Percentiles rank a stretch among this genome's conserved stretches.
Conservation (phyloP, 2,113 vertebrate species). For the Tychaedon coryphoeus region DNA sequence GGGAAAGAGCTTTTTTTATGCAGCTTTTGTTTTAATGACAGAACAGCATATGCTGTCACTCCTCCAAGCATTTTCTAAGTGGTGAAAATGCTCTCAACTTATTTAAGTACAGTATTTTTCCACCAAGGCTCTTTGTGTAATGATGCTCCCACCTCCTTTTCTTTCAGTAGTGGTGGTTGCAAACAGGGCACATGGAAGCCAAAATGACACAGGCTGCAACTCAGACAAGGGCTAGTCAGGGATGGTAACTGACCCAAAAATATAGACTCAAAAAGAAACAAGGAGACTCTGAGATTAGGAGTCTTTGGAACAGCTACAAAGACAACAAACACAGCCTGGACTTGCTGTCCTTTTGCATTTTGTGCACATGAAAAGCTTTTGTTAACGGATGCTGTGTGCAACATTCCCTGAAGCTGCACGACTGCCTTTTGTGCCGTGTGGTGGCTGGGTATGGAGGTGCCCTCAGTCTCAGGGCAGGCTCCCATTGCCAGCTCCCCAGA, state of each 20-base stretch:
- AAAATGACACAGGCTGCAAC: background rate
- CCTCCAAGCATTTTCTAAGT: conserved; percentile 22
- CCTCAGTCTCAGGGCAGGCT: background rate
- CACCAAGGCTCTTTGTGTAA: background rate
- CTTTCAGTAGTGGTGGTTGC: background rate
- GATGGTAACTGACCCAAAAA: background rate
- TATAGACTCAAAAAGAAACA: background rate
- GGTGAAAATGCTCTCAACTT: conserved; percentile 26
- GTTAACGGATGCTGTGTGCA: background rate
- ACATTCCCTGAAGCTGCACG: background rate
- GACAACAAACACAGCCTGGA: background rate
- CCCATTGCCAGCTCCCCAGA: fast-evolving
- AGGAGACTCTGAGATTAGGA: background rate
- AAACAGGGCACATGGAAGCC: background rate
- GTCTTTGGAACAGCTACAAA: background rate
- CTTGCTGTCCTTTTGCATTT: background rate
- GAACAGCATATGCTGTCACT: conserved; percentile 41
- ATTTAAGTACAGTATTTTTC: conserved; percentile 43
- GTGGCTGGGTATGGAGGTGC: background rate
- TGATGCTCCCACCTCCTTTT: background rate
- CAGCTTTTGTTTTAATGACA: conserved; percentile 50
- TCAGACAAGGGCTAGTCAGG: background rate
- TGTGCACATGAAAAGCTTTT: background rate
- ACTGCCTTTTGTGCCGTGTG: background rate
- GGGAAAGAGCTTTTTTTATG: conserved; percentile 9